Percentiles rank a stretch among this genome's conserved stretches.
Evolutionary conservation across 2,113 vertebrate species (phyloP).

Genomic region (Herpailurus yagouaroundi): DNA sequence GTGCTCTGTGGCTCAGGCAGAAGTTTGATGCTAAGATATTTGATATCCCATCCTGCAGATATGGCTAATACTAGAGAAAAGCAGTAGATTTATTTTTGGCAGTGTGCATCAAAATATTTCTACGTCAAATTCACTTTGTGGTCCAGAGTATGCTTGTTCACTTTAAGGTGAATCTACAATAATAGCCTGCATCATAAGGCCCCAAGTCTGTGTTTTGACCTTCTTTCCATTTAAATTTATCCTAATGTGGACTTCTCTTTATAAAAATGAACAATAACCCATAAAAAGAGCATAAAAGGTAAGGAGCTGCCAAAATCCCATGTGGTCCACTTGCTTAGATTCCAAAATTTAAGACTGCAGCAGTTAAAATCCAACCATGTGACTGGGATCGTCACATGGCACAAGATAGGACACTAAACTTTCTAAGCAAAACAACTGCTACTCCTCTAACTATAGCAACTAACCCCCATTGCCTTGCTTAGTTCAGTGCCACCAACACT

Average conservation of each 20-base stretch:
- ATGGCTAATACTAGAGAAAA: not conserved
- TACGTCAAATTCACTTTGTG: not conserved
- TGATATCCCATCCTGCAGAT: rapidly evolving
- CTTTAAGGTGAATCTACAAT: not conserved
- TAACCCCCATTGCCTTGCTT: not conserved
- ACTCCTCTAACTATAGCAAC: not conserved
- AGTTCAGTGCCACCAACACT: not conserved
- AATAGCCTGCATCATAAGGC: not conserved
- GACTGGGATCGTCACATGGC: rapidly evolving
- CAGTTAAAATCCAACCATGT: not conserved
- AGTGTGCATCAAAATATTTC: not conserved
- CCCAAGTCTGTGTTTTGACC: not conserved
- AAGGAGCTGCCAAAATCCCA: not conserved
- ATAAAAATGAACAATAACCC: not conserved
- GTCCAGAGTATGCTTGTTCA: not conserved
- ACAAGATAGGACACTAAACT: not conserved
- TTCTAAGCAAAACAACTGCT: not conserved
- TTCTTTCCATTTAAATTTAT: not conserved
- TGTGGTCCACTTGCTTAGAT: not conserved
- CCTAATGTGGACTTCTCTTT: not conserved
- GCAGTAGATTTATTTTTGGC: not conserved
- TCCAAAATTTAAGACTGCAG: not conserved
- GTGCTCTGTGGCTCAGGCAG: not conserved
- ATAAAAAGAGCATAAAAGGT: not conserved
- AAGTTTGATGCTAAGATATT: not conserved